Conservation (phyloP, 2,113 vertebrate genomes). For the Nerophis ophidion region DNA sequence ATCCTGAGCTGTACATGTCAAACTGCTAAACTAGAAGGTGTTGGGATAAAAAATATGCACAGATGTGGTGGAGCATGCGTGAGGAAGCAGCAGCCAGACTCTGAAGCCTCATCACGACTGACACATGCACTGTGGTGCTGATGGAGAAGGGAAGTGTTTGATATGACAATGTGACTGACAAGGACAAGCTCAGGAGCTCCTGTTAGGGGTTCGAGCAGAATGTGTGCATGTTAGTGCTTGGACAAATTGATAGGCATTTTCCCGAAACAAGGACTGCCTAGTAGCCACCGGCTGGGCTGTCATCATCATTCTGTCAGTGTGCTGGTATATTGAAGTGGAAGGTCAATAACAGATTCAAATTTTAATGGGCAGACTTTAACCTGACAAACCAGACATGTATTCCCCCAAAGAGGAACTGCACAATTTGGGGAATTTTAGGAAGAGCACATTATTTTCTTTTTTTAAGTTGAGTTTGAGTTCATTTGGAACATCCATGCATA, state of each 20-base stretch:
- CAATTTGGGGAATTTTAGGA: no score
- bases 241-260: constrained; percentile 64
- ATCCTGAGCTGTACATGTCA: constrained; percentile 39
- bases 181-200: constrained; percentile 25
- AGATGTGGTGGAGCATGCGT: constrained; percentile 8
- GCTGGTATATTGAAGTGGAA: constrained; percentile 60
- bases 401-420: neutral
- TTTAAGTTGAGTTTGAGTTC: no score
- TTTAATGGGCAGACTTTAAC: constrained; percentile 64
- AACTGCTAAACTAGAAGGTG: constrained; percentile 21
- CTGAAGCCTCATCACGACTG: constrained; percentile 38
- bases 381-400: constrained; percentile 50
- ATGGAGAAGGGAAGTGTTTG: constrained; percentile 27
- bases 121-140: constrained; percentile 23
- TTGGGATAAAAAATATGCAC: constrained; percentile 21
- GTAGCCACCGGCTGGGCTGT: constrained; percentile 54
- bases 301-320: constrained; percentile 58
- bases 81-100: constrained; percentile 23
- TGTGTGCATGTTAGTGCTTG: constrained; percentile 46
- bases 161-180: constrained; percentile 53
- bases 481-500: no score
- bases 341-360: constrained; percentile 65
- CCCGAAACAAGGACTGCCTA: constrained; percentile 44
- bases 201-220: constrained; percentile 39
- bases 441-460: no score